A percentile compares a stretch with the other conserved stretches of the same genome.
Conservation (phyloP, 2,888 invertebrate species). For the Megamerina dolium region DNA sequence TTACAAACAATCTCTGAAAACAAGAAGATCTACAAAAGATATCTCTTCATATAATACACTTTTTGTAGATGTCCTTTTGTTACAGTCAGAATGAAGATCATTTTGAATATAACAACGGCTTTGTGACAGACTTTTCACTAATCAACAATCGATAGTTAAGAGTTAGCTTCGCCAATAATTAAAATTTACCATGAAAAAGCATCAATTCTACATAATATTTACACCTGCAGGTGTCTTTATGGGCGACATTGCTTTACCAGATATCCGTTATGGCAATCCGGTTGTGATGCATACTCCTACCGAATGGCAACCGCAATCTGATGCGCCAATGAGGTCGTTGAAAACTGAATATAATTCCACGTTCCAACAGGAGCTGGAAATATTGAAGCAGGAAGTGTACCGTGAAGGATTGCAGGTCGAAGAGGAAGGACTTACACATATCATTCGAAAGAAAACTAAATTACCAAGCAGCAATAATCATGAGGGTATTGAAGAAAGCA, state of each 20-base stretch:
- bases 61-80: too few species aligned
- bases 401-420: constrained; percentile 77
- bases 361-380: constrained; percentile 71
- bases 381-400: constrained; percentile 73
- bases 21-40: too few species aligned
- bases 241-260: constrained; percentile 79
- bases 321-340: constrained; percentile 25
- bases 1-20: too few species aligned
- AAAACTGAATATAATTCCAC: constrained; percentile 56
- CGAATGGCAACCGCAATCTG: constrained; percentile 22
- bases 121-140: too few species aligned
- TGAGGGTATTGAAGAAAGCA: constrained; percentile 46
- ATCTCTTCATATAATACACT: too few species aligned
- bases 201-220: too few species aligned
- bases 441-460: constrained; percentile 65
- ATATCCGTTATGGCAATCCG: constrained; percentile 47
- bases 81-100: too few species aligned
- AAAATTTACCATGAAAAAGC: too few species aligned
- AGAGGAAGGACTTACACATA: constrained; percentile 74
- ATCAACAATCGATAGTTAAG: too few species aligned
- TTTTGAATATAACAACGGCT: too few species aligned
- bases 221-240: constrained; percentile 76
- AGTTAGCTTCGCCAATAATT: too few species aligned
- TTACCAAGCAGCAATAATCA: constrained; percentile 54
- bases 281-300: constrained; percentile 26